Evolutionary conservation across 1,140 invertebrate genomes (phyloP).

Genomic region (Solenopsis invicta): DNA sequence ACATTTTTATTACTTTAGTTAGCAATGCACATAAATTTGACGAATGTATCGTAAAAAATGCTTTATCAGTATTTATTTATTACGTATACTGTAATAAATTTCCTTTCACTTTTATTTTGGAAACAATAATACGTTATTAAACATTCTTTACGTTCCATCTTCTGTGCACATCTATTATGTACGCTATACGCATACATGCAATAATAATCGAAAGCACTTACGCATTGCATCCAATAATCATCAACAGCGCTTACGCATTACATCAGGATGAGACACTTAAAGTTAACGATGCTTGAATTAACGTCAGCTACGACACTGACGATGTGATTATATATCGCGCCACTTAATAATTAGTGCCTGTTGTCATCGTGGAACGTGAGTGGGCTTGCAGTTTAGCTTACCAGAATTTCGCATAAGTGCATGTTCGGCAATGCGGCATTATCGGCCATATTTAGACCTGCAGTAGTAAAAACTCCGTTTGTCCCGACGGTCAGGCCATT

Average conservation of each 20-base stretch:
- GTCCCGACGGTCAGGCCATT: constrained; percentile 24
- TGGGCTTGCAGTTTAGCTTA: not conserved
- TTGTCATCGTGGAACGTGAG: not conserved
- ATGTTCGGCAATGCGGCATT: not conserved
- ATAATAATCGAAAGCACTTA: not conserved
- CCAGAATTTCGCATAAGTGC: constrained; percentile 9
- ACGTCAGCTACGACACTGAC: constrained; percentile 4
- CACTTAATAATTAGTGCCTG: constrained; percentile 38
- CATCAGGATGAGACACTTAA: not conserved
- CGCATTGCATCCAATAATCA: not conserved
- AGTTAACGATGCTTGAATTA: constrained; percentile 20
- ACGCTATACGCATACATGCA: no score
- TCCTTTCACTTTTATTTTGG: not conserved
- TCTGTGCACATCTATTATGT: not conserved
- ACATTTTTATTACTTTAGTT: not conserved
- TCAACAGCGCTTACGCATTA: not conserved
- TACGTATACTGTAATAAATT: not conserved
- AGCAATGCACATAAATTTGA: not conserved
- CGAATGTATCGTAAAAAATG: not conserved
- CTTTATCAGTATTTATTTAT: not conserved
- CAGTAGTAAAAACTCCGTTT: constrained; percentile 38
- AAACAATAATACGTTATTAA: not conserved
- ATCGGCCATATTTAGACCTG: not conserved
- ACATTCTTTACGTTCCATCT: not conserved
- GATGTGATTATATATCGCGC: constrained; percentile 29